These are phyloP conservation scores for Notolepis coatsorum DNA, from an alignment of 2,797 vertebrate genomes.

Conservation along the genomic window DNA sequence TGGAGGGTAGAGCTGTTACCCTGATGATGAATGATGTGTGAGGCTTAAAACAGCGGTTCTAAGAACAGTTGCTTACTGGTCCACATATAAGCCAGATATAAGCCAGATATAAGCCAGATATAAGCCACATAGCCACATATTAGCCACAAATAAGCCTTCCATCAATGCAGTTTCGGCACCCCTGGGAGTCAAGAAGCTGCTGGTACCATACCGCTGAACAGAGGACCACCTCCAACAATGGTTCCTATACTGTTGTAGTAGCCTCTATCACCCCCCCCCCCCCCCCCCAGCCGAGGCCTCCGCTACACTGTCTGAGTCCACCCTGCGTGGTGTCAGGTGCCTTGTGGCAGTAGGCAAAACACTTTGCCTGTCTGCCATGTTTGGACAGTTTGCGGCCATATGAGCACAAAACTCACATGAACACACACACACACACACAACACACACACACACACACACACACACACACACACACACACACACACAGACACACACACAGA, in stretches of 20 bases:
- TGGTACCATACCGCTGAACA: constrained; percentile 2
- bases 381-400: constrained; percentile 77
- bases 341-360: constrained; percentile 84
- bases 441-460: constrained; percentile 30
- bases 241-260: constrained; percentile 20
- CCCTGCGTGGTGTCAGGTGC: constrained; percentile 82
- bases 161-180: background rate
- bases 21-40: too few relatives aligned
- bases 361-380: constrained; percentile 69
- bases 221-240: constrained; percentile 25
- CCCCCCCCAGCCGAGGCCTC: constrained; percentile 52
- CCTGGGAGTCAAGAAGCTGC: background rate
- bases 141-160: background rate
- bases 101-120: too few relatives aligned
- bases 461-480: background rate
- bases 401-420: constrained; percentile 50
- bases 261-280: constrained; percentile 8
- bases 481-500: constrained; percentile 14
- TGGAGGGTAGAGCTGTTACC: too few relatives aligned
- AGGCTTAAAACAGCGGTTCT: too few relatives aligned
- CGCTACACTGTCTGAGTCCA: constrained; percentile 64
- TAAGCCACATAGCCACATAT: background rate
- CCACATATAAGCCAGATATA: too few relatives aligned
- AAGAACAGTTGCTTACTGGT: too few relatives aligned
- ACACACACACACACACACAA: constrained; percentile 11